Evolutionary conservation across 2,888 invertebrate species (phyloP).

Genomic region (Philaethria dido): DNA sequence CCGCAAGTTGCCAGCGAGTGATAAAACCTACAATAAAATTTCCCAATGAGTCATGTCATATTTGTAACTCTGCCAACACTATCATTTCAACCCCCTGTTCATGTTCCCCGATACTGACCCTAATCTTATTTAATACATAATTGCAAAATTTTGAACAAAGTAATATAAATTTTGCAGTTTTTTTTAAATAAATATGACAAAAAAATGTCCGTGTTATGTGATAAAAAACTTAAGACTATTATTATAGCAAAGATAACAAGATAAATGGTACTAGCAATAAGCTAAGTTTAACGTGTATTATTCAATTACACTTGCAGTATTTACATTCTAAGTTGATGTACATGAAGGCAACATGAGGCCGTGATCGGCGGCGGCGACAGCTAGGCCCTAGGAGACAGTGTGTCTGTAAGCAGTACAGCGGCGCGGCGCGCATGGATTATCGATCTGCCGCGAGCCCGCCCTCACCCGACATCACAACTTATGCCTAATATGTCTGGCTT

Average conservation of each 20-base stretch:
- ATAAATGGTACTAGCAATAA: neutral
- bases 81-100: slow-evolving; percentile 28
- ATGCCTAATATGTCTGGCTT: slow-evolving; percentile 59
- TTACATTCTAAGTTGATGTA: neutral
- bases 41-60: slow-evolving; percentile 43
- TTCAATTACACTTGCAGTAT: neutral
- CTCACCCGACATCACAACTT: slow-evolving; percentile 52
- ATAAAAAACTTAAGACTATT: neutral
- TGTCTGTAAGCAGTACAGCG: slow-evolving; percentile 46
- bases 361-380: neutral
- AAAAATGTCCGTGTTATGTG: neutral
- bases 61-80: slow-evolving; percentile 17
- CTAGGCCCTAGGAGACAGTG: slow-evolving; percentile 21
- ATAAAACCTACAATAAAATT: slow-evolving; percentile 29
- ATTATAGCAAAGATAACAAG: neutral
- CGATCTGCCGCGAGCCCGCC: slow-evolving; percentile 51
- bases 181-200: too few relatives aligned
- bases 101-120: neutral
- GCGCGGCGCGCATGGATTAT: slow-evolving; percentile 52
- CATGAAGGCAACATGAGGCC: neutral
- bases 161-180: neutral
- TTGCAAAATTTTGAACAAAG: neutral
- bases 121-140: neutral
- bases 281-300: neutral
- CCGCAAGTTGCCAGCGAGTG: neutral